Evolutionary conservation across 2,797 vertebrate genomes (phyloP), one percentile per base, ranked within the genome.

Genomic region (Clarias laeviceps): DNA sequence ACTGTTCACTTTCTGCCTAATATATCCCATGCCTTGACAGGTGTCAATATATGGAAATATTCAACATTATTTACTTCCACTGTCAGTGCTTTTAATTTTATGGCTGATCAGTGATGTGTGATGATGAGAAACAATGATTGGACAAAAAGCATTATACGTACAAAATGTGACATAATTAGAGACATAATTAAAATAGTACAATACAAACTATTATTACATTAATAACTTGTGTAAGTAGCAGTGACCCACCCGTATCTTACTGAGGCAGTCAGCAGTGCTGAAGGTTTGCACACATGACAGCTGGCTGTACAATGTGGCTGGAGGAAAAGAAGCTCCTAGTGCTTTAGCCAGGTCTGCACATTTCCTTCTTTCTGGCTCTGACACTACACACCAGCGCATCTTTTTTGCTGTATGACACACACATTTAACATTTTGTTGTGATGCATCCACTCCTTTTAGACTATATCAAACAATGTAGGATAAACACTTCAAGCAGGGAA

Each of bases 321-420:
- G 91, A 2, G 96, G 93, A 86, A 97, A 88, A 76, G 93, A 91
- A 0, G 93, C 91, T 29, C 65, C 92, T 56, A 98, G 93, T 0
- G 94, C 94, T 89, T 96, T 97, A 34, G 96, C 94, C 22, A 98
- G 91, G 24, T 97, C 96, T 29, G 97, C 96, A 91, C 97, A 98
- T 89, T 98, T 98, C 81, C 92, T 96, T 91, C 97, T 96, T 45
- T 98, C 97, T 3, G 92, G 90, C 77, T 96, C 96, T 0, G 97
- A 98, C 66, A 98, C 93, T 0, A 96, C 96, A 92, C 97, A 98
- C 97, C 97, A 98, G 12, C 97, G 96, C 86, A 95, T 96, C 90
- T 98, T 98, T 92, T 97, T 98, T n/a, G 95, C 97, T 98, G 72
- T 15, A 37, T n/a, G 32, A 72, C 15, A 79, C 59, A 72, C 12